Conservation (phyloP, 2,797 vertebrate species). For the Poecilia picta region DNA sequence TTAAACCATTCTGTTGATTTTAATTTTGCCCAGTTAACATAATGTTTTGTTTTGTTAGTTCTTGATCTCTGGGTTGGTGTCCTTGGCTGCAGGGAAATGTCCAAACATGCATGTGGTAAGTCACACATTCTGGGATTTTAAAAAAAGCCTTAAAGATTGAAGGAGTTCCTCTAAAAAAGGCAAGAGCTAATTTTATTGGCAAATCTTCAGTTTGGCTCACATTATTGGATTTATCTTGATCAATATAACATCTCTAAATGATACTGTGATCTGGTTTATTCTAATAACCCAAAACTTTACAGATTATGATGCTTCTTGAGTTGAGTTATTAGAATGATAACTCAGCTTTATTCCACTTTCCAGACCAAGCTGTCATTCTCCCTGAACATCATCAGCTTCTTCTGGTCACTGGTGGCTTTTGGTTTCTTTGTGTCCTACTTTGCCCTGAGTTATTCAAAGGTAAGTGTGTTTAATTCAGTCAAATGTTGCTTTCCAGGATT, state of each 20-base stretch:
- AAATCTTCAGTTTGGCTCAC: background rate
- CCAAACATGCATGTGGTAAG: slow-evolving; percentile 78
- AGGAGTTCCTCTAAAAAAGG: background rate
- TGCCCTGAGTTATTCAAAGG: too few species aligned
- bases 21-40: too few species aligned
- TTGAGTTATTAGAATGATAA: background rate
- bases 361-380: slow-evolving; percentile 78
- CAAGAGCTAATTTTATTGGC: too few species aligned
- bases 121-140: slow-evolving; percentile 1
- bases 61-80: slow-evolving; percentile 69
- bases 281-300: too few species aligned
- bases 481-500: background rate
- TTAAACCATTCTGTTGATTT: background rate
- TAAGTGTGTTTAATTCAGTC: fast-evolving
- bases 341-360: slow-evolving; percentile 6
- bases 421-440: background rate
- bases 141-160: too few species aligned
- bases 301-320: background rate
- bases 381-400: slow-evolving; percentile 77
- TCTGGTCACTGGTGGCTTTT: slow-evolving; percentile 58
- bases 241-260: background rate
- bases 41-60: slow-evolving; percentile 56
- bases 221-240: background rate
- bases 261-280: background rate
- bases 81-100: slow-evolving; percentile 66